These are phyloP conservation scores for Hipparchia semele DNA, from an alignment of 2,888 invertebrate species.

Conservation along the genomic window DNA sequence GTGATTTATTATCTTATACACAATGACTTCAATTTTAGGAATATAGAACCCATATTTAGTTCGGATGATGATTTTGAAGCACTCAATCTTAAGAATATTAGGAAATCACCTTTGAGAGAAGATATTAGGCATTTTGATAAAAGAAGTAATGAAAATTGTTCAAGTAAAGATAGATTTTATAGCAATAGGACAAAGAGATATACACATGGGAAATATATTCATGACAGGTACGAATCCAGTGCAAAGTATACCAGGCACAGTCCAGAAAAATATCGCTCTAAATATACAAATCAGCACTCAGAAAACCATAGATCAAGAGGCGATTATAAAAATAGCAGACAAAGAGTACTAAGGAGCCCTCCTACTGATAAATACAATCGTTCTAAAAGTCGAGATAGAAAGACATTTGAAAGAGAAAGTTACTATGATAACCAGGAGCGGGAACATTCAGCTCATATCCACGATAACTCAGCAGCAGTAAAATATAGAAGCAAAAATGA, in stretches of 20 bases:
- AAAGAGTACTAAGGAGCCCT: slow-evolving; percentile 55
- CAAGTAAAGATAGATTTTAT: slow-evolving; percentile 29
- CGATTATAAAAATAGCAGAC: slow-evolving; percentile 45
- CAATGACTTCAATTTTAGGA: slow-evolving; percentile 13
- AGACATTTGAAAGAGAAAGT: slow-evolving; percentile 45
- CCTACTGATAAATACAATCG: slow-evolving; percentile 49
- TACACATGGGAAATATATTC: slow-evolving; percentile 48
- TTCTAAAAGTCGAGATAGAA: slow-evolving; percentile 47
- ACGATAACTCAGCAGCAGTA: slow-evolving; percentile 42
- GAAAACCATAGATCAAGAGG: slow-evolving; percentile 47
- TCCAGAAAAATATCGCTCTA: slow-evolving; percentile 40
- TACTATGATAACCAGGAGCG: slow-evolving; percentile 48
- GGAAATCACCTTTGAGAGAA: slow-evolving; percentile 29
- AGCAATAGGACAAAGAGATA: slow-evolving; percentile 45
- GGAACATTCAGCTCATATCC: slow-evolving; percentile 34
- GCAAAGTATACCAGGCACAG: slow-evolving; percentile 48
- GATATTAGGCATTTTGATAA: slow-evolving; percentile 5
- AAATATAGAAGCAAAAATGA: slow-evolving; percentile 56
- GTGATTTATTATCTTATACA: too few species aligned
- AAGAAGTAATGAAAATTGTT: slow-evolving; percentile 25
- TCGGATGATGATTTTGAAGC: slow-evolving; percentile 59
- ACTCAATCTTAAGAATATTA: slow-evolving; percentile 41
- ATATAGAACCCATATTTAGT: slow-evolving; percentile 45
- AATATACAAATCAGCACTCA: slow-evolving; percentile 27
- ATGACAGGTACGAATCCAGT: slow-evolving; percentile 50